Percentiles rank a stretch among this genome's conserved stretches.
phyloP scores from a whole-genome alignment of 2,888 invertebrate genomes.

The Siphonodentalium dalli region DNA sequence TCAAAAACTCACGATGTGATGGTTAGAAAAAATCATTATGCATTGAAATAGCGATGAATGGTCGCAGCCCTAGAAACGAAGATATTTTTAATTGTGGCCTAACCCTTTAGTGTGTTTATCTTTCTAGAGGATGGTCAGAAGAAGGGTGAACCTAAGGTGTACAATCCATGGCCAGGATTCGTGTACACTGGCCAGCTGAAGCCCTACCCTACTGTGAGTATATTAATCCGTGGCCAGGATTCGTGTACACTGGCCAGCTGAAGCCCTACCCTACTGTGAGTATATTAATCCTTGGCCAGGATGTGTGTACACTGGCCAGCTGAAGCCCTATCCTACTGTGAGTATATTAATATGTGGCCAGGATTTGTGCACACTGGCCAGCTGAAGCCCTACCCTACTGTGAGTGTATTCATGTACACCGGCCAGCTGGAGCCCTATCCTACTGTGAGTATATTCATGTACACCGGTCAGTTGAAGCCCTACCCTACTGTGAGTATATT shows the following conservation, averaged over 20 bases:
- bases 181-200: slow-evolving; percentile 74
- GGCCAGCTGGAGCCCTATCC: too few species aligned
- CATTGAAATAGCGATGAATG: too few species aligned
- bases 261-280: slow-evolving; percentile 68
- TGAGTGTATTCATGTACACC: too few species aligned
- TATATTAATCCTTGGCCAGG: slow-evolving; percentile 70
- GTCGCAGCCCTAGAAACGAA: too few species aligned
- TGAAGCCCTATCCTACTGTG: slow-evolving; percentile 68
- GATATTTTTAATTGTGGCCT: too few species aligned
- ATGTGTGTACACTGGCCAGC: slow-evolving; percentile 74
- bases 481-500: slow-evolving; percentile 69
- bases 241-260: slow-evolving; percentile 74
- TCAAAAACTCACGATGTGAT: too few species aligned
- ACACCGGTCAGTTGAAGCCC: slow-evolving; percentile 65
- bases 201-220: slow-evolving; percentile 68
- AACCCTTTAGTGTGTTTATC: too few species aligned
- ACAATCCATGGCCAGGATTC: slow-evolving; percentile 70
- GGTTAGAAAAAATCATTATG: too few species aligned
- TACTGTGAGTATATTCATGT: too few species aligned
- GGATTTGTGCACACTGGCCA: slow-evolving; percentile 74
- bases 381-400: slow-evolving; percentile 68
- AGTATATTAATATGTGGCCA: slow-evolving; percentile 70
- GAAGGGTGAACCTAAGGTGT: slow-evolving; percentile 40
- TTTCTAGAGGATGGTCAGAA: slow-evolving; percentile 31
- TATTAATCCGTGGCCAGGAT: slow-evolving; percentile 71